Evolutionary conservation across 2,113 vertebrate species (phyloP).

Genomic region (Terrapene triunguis): DNA sequence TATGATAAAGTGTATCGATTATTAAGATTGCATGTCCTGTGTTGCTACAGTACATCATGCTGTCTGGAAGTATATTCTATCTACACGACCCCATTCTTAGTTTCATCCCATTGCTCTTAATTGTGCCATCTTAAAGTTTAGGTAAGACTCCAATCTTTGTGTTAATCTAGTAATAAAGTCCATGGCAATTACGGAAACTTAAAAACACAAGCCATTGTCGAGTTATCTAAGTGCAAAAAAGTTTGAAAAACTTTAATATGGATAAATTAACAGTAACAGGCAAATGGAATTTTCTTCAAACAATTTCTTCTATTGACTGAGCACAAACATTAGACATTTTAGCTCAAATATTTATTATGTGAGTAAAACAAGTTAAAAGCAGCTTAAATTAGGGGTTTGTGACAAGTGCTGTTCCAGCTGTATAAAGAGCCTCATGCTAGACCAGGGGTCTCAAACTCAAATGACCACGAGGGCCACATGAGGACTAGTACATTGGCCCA

Average conservation of each 20-base stretch:
- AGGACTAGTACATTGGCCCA: too few relatives aligned
- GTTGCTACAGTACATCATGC: background rate
- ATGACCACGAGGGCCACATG: too few relatives aligned
- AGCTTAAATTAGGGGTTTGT: background rate
- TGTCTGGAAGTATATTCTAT: background rate
- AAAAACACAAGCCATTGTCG: background rate
- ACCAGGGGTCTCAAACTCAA: too few relatives aligned
- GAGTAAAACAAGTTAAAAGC: background rate
- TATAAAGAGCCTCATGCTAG: too few relatives aligned
- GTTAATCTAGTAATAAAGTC: background rate
- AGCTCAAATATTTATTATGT: background rate
- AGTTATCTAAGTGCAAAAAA: background rate
- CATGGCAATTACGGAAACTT: background rate
- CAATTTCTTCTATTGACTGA: background rate
- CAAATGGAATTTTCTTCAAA: fast-evolving
- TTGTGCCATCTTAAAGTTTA: background rate
- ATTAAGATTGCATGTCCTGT: too few relatives aligned
- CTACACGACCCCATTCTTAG: background rate
- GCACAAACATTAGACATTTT: background rate
- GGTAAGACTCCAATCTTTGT: background rate
- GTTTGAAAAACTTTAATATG: background rate
- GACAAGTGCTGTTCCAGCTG: background rate
- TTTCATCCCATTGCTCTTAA: background rate
- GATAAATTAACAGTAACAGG: background rate
- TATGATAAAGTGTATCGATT: background rate